Base-by-base conservation (phyloP, 2,113 vertebrate species). In the Pedetes capensis region DNA sequence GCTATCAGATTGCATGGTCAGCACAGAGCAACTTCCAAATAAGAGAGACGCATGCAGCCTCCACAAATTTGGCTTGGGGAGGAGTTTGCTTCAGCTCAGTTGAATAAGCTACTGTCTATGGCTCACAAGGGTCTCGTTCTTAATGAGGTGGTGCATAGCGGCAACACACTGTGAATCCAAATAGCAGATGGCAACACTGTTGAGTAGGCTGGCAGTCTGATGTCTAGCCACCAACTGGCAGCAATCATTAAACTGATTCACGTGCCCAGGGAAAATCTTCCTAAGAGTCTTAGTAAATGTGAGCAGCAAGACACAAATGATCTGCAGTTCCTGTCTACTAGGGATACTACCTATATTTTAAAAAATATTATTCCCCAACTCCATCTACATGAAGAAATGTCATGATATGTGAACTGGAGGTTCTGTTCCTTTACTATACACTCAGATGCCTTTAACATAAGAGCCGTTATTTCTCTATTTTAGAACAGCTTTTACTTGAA, bases 221-320 rank as follows among this genome's bases (percentile, higher is more conserved):
- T 95, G 97, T 97, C 97, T 97, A 93, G 96, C 97, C 88, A 97
- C 96, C 97, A 95, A 97, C 95, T 97, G 97, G 97, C 96, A 95
- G 95, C 93, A 91, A 90, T 97, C 97, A 95, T 96, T 96, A 97
- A 97, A 97, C 90, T 94, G 96, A 97, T 97, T 95, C 94, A 95
- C 96, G 93, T 92, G 83, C 90, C 91, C 82, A 61, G 95, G 89
- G 95, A 96, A 96, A 97, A 82, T 66, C 95, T 96, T 92, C 95
- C 13, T 85, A 72, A 86, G 84, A 78, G 71, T 64, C 94, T 78
- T 44, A 88, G 95, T 72, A 86, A 96, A 96, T 95, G 87, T 88
- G 81, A 93, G 90, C 82, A 88, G 81, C 80, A 91, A 97, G 88
- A 92, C 76, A 72, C 84, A 93, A 95, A 93, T 57, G 72, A 57